These are phyloP conservation scores for Sylvilagus floridanus DNA, from an alignment of 2,797 vertebrate genomes.

Conservation along the genomic window DNA sequence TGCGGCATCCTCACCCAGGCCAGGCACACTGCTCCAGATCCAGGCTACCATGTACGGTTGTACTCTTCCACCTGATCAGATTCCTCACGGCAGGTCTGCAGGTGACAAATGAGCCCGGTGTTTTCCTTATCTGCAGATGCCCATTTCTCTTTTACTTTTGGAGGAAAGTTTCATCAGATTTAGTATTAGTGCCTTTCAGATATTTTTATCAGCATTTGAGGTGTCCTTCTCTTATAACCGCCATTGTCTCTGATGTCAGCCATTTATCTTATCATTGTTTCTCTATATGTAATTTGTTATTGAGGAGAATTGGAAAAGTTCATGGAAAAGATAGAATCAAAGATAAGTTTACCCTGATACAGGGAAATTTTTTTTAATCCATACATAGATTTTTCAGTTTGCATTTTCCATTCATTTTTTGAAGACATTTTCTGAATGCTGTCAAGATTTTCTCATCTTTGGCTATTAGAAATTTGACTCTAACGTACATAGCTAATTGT, in stretches of 20 bases:
- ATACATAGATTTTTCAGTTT: no score
- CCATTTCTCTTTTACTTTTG: constrained; percentile 2
- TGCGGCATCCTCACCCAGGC: no score
- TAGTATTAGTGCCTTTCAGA: background rate
- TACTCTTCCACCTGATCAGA: background rate
- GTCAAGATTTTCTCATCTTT: constrained; percentile 29
- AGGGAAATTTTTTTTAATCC: no score
- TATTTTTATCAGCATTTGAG: background rate
- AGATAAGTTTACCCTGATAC: no score
- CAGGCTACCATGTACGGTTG: background rate
- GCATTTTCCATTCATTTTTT: no score
- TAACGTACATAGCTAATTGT: background rate
- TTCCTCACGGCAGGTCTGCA: background rate
- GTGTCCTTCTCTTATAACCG: background rate
- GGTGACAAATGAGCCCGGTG: background rate
- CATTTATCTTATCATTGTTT: background rate
- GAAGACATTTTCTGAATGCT: background rate
- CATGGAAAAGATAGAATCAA: no score
- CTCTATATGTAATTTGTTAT: background rate
- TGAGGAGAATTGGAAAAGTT: background rate
- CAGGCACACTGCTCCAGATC: background rate
- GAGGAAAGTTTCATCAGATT: background rate
- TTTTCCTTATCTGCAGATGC: background rate
- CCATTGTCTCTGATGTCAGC: background rate
- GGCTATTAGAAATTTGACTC: background rate